phyloP scores from a whole-genome alignment of 2,888 invertebrate species.

The Eulithis prunata region DNA sequence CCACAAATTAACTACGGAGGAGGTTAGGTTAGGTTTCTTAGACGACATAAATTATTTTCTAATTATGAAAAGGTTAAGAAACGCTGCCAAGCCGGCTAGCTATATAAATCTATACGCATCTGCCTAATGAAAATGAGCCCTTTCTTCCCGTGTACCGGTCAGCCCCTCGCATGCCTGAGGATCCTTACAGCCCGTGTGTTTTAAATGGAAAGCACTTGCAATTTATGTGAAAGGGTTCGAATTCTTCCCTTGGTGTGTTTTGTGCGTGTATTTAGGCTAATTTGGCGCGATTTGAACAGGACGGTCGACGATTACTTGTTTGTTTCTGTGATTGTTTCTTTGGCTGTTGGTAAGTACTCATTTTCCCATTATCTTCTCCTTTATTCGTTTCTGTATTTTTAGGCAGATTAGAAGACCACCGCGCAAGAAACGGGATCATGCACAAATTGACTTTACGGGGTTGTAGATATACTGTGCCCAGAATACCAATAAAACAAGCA shows the following conservation, averaged over 20 bases:
- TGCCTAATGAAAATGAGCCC: conserved; percentile 83
- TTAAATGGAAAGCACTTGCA: conserved; percentile 78
- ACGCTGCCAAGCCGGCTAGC: conserved; percentile 47
- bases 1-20: no score
- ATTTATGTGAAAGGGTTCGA: conserved; percentile 80
- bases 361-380: background rate
- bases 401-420: no score
- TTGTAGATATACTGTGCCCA: no score
- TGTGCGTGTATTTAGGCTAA: conserved; percentile 64
- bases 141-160: conserved; percentile 74
- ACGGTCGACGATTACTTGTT: conserved; percentile 25
- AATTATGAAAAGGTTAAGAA: conserved; percentile 57
- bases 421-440: no score
- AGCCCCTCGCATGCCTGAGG: conserved; percentile 66
- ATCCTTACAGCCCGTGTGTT: conserved; percentile 71
- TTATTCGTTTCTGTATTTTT: no score
- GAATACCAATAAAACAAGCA: no score
- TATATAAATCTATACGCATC: conserved; percentile 73
- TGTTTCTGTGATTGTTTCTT: conserved; percentile 29
- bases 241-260: conserved; percentile 67
- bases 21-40: no score
- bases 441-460: no score
- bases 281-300: conserved; percentile 50
- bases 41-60: background rate
- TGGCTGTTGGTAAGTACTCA: background rate